Evolutionary conservation across 2,113 vertebrate species (phyloP), one percentile per base, ranked within the genome.

Genomic region (Delphinapterus leucas): DNA sequence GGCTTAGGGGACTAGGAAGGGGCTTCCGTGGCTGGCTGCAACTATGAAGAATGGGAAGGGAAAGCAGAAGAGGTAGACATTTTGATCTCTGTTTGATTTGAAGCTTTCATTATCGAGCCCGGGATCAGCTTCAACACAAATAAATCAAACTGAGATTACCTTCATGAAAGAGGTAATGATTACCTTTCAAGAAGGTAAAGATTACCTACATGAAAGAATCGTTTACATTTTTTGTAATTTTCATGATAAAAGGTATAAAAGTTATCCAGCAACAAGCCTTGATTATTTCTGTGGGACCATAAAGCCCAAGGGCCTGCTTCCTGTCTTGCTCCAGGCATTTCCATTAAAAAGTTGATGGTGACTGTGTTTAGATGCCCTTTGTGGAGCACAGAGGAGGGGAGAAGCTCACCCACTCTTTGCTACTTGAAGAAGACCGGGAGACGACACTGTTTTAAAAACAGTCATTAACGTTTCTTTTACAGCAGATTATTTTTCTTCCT

Each of bases 401-500:
- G 67, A 77, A 76, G 36, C 68, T 21, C 21, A 21, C 76, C 13
- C 68, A 68, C 47, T 80, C 68, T 95, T 97, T 88, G 92, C 89
- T 93, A 44, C 82, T 96, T 93, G 44, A 83, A 89, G 31, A 89
- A 90, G 85, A 97, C 1, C 0, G 89, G 93, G 93, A 97, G 98
- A 90, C 38, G 90, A 73, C 36, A 49, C 63, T 74, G 65, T 92
- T 95, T 96, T 92, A 63, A 98, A 97, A 97, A 76, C 53, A 96
- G 55, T 93, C 89, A 87, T 97, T 98, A 96, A 89, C 96, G 63
- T 98, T 97, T 93, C 89, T 89, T 96, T 93, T 90, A 93, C 33
- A 77, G 80, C 60, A 90, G 93, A 96, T 97, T 95, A 90, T 97
- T 98, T 97, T 92, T 80, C 65, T 98, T 97, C 65, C 76, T 77